Conservation (phyloP, 2,888 invertebrate genomes). For the Lysandra coridon region DNA sequence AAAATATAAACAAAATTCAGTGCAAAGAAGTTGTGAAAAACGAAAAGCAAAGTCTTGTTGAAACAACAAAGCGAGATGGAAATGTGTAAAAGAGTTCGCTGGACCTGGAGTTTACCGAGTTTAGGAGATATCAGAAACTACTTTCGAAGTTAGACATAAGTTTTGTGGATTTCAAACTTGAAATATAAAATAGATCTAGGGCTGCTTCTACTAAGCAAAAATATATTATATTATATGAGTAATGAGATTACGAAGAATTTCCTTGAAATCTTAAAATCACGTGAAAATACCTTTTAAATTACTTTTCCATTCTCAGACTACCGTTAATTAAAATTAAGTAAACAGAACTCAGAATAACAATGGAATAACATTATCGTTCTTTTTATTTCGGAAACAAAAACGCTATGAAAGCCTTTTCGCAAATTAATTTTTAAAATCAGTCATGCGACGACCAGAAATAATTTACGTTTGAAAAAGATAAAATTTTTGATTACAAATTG, state of each 20-base stretch:
- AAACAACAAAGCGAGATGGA: not conserved
- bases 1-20: not conserved
- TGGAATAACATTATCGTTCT: not conserved
- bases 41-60: not conserved
- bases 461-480: not conserved
- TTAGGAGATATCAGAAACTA: not conserved
- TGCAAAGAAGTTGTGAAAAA: not conserved
- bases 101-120: not conserved
- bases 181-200: not conserved
- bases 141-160: not conserved
- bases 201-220: no score
- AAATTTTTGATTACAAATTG: not conserved
- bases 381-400: not conserved
- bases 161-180: not conserved
- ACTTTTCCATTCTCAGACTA: not conserved
- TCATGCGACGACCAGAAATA: not conserved
- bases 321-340: not conserved
- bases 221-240: no score
- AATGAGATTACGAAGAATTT: not conserved
- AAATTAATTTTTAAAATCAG: not conserved
- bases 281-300: not conserved
- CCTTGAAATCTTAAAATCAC: not conserved
- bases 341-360: not conserved
- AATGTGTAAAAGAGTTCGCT: conserved; percentile 2
- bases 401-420: not conserved